Evolutionary conservation across 2,113 vertebrate genomes (phyloP).

Genomic region (Barbus barbus): DNA sequence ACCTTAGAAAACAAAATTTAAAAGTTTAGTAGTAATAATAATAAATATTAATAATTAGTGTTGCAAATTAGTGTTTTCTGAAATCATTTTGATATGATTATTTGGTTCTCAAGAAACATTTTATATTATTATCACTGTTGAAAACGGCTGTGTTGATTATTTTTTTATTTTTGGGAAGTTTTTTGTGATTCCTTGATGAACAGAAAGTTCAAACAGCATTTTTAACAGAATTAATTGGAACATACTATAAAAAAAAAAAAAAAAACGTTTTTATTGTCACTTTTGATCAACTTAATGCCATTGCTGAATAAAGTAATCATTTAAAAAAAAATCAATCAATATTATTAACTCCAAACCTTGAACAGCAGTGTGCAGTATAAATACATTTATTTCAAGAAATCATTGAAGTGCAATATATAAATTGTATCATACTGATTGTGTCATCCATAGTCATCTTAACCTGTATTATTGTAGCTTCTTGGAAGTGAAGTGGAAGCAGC

Average conservation of each 20-base stretch:
- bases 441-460: conserved; percentile 16
- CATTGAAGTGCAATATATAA: neutral
- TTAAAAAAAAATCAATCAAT: too few species aligned
- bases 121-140: neutral
- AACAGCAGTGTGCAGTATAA: neutral
- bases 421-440: neutral
- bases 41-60: neutral
- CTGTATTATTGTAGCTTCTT: conserved; percentile 26
- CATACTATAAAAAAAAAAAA: too few species aligned
- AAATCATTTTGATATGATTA: too few species aligned
- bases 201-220: too few species aligned
- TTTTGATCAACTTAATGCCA: neutral
- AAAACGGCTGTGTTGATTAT: neutral
- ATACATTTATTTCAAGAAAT: neutral
- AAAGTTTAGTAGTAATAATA: neutral
- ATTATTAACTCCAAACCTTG: too few species aligned
- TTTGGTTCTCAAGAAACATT: too few species aligned
- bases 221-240: too few species aligned
- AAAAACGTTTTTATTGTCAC: neutral
- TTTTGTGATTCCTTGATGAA: too few species aligned
- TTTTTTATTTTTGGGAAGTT: neutral
- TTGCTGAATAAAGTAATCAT: too few species aligned
- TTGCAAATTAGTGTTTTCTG: too few species aligned
- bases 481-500: neutral
- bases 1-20: conserved; percentile 6